Percentiles rank a stretch among this genome's conserved stretches.
Evolutionary conservation across 2,888 invertebrate species (phyloP).

Genomic region (Nymphalis urticae): DNA sequence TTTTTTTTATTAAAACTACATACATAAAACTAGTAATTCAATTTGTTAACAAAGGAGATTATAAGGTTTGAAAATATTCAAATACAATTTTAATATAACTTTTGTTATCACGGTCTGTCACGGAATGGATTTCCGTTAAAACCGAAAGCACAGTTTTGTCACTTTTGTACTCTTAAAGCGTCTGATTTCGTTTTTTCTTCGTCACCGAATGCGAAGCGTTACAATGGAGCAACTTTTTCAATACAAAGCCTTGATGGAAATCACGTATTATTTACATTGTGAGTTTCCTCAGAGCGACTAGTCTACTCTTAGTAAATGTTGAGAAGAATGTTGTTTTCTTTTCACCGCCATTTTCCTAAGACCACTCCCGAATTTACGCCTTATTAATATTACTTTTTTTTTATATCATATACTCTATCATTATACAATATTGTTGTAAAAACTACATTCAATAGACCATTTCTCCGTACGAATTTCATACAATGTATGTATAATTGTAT

Average conservation of each 20-base stretch:
- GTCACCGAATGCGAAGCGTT: conserved; percentile 13
- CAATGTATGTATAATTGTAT: too few species aligned
- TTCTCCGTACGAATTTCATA: too few species aligned
- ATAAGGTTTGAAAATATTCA: background rate
- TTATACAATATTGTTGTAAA: too few species aligned
- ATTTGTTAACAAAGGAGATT: too few species aligned
- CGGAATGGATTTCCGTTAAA: background rate
- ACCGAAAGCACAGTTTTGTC: conserved; percentile 12
- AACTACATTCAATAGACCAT: too few species aligned
- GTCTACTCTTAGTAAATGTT: background rate
- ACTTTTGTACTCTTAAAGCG: conserved; percentile 8
- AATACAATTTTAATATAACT: background rate
- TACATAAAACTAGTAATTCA: too few species aligned
- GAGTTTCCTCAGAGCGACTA: background rate
- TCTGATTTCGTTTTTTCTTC: conserved; percentile 5
- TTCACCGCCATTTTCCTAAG: too few species aligned
- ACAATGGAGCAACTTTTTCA: conserved; percentile 24
- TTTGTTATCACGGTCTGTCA: background rate
- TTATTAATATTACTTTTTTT: too few species aligned
- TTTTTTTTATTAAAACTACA: too few species aligned
- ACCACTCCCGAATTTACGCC: too few species aligned
- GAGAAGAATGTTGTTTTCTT: too few species aligned
- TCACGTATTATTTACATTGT: conserved; percentile 12
- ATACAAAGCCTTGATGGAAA: conserved; percentile 24
- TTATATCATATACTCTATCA: too few species aligned